These are phyloP conservation scores for Battus philenor DNA, from an alignment of 1,140 invertebrate genomes.

Conservation along the genomic window DNA sequence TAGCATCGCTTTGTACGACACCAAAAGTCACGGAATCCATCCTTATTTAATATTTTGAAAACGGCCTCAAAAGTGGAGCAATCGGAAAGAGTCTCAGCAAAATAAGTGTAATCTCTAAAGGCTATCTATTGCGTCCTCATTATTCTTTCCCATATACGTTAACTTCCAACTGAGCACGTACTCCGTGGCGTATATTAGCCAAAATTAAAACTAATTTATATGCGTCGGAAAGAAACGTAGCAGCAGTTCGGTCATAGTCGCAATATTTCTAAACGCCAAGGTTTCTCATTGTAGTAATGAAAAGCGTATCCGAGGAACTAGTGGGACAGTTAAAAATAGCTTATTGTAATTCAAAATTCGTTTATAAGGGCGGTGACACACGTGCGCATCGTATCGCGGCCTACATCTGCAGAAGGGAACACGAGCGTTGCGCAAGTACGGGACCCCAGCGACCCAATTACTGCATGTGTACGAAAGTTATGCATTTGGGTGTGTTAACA, in stretches of 20 bases:
- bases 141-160: not conserved
- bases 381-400: constrained; percentile 5
- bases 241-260: not conserved
- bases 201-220: constrained; percentile 9
- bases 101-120: constrained; percentile 3
- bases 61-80: no score
- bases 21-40: no score
- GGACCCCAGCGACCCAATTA: constrained; percentile 7
- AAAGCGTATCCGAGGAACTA: not conserved
- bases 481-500: no score
- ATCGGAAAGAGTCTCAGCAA: not conserved
- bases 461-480: not conserved
- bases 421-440: not conserved
- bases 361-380: constrained; percentile 8
- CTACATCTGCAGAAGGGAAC: constrained; percentile 3
- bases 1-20: no score
- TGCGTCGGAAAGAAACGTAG: not conserved
- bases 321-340: constrained; percentile 1
- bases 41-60: no score
- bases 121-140: constrained; percentile 4
- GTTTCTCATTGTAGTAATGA: not conserved
- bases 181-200: constrained; percentile 3
- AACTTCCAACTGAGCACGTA: not conserved
- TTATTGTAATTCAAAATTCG: constrained; percentile 12
- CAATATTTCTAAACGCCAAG: constrained; percentile 1